These are phyloP conservation scores for Podarcis cretensis DNA, from an alignment of 2,113 vertebrate species.

Conservation along the genomic window DNA sequence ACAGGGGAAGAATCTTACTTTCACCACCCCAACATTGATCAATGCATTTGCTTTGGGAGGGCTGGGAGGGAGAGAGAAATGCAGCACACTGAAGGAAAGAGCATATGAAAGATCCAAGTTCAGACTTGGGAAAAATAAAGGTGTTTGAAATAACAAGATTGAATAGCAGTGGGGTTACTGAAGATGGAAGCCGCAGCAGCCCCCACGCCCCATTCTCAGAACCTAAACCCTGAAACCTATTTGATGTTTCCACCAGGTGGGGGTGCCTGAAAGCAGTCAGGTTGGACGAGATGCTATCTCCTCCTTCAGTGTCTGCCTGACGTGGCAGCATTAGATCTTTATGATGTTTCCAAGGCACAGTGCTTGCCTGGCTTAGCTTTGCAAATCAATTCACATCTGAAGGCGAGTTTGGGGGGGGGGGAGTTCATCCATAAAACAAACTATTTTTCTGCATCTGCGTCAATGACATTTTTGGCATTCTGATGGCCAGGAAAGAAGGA, in stretches of 20 bases:
- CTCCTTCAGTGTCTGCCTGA: background rate
- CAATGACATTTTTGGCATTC: background rate
- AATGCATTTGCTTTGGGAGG: background rate
- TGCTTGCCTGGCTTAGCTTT: too few relatives aligned
- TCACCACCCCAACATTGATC: background rate
- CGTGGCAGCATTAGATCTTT: background rate
- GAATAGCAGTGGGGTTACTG: background rate
- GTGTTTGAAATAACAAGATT: conserved; percentile 55
- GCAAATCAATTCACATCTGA: too few relatives aligned
- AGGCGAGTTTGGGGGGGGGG: too few relatives aligned
- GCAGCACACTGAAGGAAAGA: conserved; percentile 11
- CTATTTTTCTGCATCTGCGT: background rate
- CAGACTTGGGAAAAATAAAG: conserved; percentile 54
- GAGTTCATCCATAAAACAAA: background rate
- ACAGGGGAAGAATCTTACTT: too few relatives aligned
- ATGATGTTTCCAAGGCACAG: background rate
- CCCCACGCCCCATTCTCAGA: conserved; percentile 36
- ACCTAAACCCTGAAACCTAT: conserved; percentile 34
- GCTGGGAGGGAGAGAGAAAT: conserved; percentile 3
- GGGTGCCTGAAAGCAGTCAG: background rate
- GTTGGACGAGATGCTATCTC: background rate
- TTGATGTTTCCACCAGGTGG: conserved; percentile 52
- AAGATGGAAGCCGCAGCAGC: conserved; percentile 18
- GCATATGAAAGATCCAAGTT: conserved; percentile 40
- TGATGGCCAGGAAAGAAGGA: background rate